phyloP scores from a whole-genome alignment of 2,888 invertebrate species.

The Synergus laeviventris region DNA sequence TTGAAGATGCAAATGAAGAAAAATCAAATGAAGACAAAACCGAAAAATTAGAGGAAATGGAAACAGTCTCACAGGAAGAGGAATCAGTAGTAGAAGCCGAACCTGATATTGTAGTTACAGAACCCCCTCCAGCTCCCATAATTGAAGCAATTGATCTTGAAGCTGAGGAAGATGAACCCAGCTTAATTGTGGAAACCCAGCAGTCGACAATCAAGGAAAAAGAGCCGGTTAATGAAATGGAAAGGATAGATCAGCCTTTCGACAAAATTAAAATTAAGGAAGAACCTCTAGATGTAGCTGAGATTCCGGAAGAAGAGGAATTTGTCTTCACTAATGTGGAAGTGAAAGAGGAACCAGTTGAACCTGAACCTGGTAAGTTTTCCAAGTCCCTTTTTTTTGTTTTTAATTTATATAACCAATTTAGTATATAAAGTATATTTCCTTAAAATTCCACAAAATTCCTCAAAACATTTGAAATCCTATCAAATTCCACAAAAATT shows the following conservation, averaged over 20 bases:
- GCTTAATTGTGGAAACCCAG: conserved; percentile 31
- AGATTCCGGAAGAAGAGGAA: conserved; percentile 8
- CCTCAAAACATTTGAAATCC: no score
- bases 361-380: conserved; percentile 46
- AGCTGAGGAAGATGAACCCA: conserved; percentile 24
- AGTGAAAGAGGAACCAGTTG: conserved; percentile 46
- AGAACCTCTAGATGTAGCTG: conserved; percentile 46
- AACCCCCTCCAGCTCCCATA: conserved; percentile 29
- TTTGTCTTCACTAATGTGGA: conserved; percentile 39
- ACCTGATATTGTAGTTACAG: conserved; percentile 41
- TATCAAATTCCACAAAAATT: no score
- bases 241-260: conserved; percentile 1
- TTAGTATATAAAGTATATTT: no score
- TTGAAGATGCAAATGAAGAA: conserved; percentile 45
- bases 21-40: conserved; percentile 43
- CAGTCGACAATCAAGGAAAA: conserved; percentile 30
- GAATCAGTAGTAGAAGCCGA: neutral
- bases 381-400: neutral
- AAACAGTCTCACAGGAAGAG: conserved; percentile 43
- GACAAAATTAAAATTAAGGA: conserved; percentile 46
- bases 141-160: conserved; percentile 39
- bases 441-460: no score
- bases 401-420: neutral
- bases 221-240: conserved; percentile 29
- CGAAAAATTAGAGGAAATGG: conserved; percentile 42